phyloP scores from a whole-genome alignment of 30 jellyfish, hydroid and myxozoan species.

The Aurelia coerulea region DNA sequence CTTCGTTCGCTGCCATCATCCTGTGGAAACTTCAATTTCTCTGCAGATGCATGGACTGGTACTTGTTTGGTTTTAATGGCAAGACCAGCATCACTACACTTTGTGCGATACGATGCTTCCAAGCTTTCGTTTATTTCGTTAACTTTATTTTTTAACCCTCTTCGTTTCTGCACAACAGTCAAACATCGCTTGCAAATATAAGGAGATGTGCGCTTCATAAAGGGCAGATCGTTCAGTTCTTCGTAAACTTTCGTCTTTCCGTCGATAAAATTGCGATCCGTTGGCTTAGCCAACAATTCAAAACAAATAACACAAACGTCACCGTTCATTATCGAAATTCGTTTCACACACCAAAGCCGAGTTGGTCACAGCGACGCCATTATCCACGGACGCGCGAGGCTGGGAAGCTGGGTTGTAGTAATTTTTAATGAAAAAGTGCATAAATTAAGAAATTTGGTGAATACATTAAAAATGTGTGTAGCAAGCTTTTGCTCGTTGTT shows the following conservation, averaged over 20 bases:
- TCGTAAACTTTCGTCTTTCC: conserved; percentile 10
- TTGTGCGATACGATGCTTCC: neutral
- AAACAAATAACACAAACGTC: conserved; percentile 16
- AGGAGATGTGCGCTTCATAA: conserved; percentile 6
- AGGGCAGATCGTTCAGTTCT: conserved; percentile 15
- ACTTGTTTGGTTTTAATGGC: conserved; percentile 21
- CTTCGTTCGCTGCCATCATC: neutral
- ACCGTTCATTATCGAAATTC: neutral
- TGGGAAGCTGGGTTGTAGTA: no score
- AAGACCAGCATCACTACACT: conserved; percentile 17
- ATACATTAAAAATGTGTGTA: no score
- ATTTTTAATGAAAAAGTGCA: no score
- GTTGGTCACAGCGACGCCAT: neutral
- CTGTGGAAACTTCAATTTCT: conserved; percentile 19
- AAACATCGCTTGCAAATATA: conserved; percentile 25
- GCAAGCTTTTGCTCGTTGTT: no score
- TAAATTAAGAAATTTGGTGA: no score
- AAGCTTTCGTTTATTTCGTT: conserved; percentile 1
- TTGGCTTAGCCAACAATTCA: conserved; percentile 5
- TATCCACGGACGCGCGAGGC: no score
- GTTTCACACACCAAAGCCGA: no score
- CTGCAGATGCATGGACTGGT: conserved; percentile 5
- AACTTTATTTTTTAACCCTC: conserved; percentile 4
- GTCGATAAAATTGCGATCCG: conserved; percentile 17
- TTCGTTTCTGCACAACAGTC: conserved; percentile 4